phyloP scores from a whole-genome alignment of 2,797 vertebrate genomes.

The Sebastes ruberrimus region DNA sequence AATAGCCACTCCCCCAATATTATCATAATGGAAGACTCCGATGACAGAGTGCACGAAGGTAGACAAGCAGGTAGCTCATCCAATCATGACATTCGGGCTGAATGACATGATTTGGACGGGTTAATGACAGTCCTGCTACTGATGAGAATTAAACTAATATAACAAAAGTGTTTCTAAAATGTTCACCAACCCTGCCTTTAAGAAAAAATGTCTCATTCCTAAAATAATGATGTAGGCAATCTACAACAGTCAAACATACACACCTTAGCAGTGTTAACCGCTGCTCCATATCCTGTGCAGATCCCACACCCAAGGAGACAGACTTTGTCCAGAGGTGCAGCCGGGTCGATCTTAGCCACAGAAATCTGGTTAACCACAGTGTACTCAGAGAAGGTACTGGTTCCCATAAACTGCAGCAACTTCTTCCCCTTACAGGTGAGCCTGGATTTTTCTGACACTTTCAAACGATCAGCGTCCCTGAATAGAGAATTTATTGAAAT shows the following conservation, averaged over 20 bases:
- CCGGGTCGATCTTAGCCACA: slow-evolving; percentile 88
- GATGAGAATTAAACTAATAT: too few species aligned
- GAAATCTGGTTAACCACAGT: slow-evolving; percentile 90
- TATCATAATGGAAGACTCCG: too few species aligned
- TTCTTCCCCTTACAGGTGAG: slow-evolving; percentile 91
- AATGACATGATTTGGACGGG: too few species aligned
- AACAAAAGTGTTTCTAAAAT: neutral
- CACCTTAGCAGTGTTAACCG: slow-evolving; percentile 91
- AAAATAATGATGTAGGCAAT: too few species aligned
- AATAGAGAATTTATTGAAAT: neutral
- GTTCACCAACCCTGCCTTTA: neutral
- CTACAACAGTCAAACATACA: neutral
- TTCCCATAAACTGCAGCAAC: slow-evolving; percentile 91
- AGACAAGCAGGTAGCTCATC: too few species aligned
- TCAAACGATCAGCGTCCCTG: neutral
- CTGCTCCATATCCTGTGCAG: slow-evolving; percentile 93
- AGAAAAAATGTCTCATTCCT: too few species aligned
- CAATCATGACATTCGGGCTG: too few species aligned
- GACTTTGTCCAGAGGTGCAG: slow-evolving; percentile 92
- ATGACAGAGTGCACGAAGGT: too few species aligned
- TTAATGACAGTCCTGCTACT: too few species aligned
- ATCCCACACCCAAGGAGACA: slow-evolving; percentile 94
- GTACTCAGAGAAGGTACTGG: slow-evolving; percentile 95
- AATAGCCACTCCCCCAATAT: too few species aligned
- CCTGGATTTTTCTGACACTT: slow-evolving; percentile 67